Percentiles rank a stretch among this genome's conserved stretches.
Evolutionary conservation across 2,888 invertebrate genomes (phyloP).

Genomic region (Epinotia bilunana): DNA sequence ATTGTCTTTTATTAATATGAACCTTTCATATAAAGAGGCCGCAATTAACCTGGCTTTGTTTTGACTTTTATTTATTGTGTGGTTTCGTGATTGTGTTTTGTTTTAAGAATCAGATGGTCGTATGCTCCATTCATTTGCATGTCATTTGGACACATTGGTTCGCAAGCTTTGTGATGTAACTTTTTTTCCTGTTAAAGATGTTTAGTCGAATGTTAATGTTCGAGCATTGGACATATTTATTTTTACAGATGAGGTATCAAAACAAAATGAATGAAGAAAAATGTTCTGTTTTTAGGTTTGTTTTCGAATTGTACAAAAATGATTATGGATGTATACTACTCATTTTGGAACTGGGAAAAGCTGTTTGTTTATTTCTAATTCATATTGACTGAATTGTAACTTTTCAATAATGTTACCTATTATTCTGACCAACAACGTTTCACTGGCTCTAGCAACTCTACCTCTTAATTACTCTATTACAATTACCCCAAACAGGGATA

Average conservation of each 20-base stretch:
- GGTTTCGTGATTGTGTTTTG: neutral
- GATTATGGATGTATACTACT: no score
- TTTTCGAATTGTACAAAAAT: no score
- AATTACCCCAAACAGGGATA: neutral
- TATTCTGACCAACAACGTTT: no score
- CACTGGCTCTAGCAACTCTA: neutral
- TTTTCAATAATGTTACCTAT: slow-evolving; percentile 13
- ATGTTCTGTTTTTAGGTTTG: neutral
- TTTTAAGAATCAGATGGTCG: neutral
- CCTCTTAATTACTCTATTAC: neutral
- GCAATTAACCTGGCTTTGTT: slow-evolving; percentile 34
- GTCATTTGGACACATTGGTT: neutral
- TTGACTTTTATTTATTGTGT: slow-evolving; percentile 23
- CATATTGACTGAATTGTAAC: neutral
- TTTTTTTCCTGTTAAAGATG: slow-evolving; percentile 5
- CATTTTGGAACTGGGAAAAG: no score
- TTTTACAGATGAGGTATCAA: neutral
- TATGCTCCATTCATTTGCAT: neutral
- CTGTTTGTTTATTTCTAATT: no score
- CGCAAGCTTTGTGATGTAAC: neutral
- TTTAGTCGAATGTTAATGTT: neutral
- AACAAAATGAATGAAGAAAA: neutral
- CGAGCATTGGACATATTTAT: neutral
- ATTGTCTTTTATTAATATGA: slow-evolving; percentile 41
- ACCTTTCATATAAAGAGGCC: slow-evolving; percentile 28